Evolutionary conservation across 2,113 vertebrate species (phyloP).

Genomic region (Eleginops maclovinus): DNA sequence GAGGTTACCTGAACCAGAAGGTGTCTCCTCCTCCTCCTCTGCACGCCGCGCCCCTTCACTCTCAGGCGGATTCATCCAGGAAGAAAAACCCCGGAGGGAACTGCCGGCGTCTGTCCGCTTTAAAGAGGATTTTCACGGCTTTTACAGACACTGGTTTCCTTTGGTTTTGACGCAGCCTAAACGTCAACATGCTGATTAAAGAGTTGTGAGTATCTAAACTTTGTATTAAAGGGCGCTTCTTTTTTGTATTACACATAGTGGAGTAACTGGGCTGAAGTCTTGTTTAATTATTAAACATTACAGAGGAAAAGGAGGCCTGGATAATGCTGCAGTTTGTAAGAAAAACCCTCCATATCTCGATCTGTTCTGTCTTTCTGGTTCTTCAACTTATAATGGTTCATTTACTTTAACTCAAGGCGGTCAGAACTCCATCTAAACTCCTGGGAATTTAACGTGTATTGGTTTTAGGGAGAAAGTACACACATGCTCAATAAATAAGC

Average conservation of each 20-base stretch:
- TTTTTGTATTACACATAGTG: background rate
- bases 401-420: background rate
- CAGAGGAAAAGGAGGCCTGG: background rate
- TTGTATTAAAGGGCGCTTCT: background rate
- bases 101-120: background rate
- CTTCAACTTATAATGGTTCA: background rate
- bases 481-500: too few relatives aligned
- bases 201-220: conserved; percentile 81
- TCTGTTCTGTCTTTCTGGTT: background rate
- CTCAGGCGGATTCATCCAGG: conserved; percentile 64
- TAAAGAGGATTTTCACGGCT: background rate
- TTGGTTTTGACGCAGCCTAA: conserved; percentile 21
- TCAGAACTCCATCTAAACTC: background rate
- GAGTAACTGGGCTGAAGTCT: background rate
- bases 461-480: background rate
- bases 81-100: conserved; percentile 65
- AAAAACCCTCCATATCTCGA: background rate
- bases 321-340: accelerated
- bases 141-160: background rate
- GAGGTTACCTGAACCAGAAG: conserved; percentile 58
- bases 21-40: conserved; percentile 46
- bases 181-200: conserved; percentile 76
- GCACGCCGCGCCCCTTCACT: conserved; percentile 63
- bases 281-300: background rate
- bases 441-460: background rate